Conservation (phyloP, 92 coral and sea anemone species). For the Chrysogorgia sp. region DNA sequence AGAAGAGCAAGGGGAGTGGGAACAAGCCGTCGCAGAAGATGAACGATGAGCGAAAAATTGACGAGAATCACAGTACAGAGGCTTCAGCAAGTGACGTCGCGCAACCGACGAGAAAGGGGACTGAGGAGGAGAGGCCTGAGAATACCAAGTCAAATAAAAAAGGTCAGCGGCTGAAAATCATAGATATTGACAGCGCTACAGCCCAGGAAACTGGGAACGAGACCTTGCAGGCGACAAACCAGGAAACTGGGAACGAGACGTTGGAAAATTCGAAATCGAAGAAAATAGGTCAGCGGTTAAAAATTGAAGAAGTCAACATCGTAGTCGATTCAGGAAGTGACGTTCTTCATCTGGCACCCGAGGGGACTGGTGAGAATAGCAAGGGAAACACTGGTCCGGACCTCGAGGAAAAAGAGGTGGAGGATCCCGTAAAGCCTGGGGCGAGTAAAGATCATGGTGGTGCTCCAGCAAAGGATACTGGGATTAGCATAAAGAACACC, state of each 20-base stretch:
- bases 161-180: slow-evolving; percentile 85
- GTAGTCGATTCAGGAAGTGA: not conserved
- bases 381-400: slow-evolving; percentile 1
- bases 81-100: not conserved
- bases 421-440: not conserved
- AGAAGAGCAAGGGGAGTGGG: no score
- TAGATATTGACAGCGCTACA: slow-evolving; percentile 72
- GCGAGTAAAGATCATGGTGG: not conserved
- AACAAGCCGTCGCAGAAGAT: not conserved
- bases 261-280: not conserved
- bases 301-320: not conserved
- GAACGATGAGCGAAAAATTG: not conserved
- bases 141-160: slow-evolving; percentile 53
- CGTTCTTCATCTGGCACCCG: not conserved
- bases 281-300: not conserved
- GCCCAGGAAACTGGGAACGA: not conserved
- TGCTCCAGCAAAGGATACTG: slow-evolving; percentile 6
- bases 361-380: not conserved
- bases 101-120: not conserved
- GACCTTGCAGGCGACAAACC: not conserved
- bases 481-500: not conserved
- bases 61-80: no score
- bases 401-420: not conserved
- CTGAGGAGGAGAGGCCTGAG: not conserved
- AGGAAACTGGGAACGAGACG: not conserved